Base-by-base conservation (phyloP, 2,888 invertebrate species). In the Metallyticus violacea region DNA sequence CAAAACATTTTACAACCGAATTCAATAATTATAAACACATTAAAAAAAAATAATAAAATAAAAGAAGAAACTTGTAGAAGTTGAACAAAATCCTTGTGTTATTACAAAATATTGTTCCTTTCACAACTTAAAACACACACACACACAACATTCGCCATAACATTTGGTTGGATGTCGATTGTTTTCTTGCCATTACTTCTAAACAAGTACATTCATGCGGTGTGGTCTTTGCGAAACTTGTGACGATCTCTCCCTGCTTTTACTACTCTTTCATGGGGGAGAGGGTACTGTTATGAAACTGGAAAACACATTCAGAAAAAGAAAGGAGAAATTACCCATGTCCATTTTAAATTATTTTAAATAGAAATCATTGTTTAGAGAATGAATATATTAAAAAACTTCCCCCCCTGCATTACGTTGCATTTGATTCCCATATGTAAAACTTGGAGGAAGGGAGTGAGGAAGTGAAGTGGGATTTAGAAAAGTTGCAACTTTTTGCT, bases 41-140 rank as follows among this genome's bases (percentile, higher is more conserved):
- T 86, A 86, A 88, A 85, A 88, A 85, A 82, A 87, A 86, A 85
- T n/a, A 85, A 87, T n/a, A 83, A 84, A 28, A 25, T 28, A 80
- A 76, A 83, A 87, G 40, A n/a, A 80, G 6, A 83, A 77, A 22
- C 77, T 28, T 83, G 26, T 81, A 80, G 79, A 88, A 85, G 78
- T 81, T 81, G 82, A 88, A 88, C 88, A 87, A 85, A 88, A 88
- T 86, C 78, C 84, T 85, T 77, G 81, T 85, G 88, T 87, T 86
- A 87, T 87, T 88, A 88, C 85, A 88, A 88, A 88, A 87, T 87
- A 87, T 81, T 86, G 87, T 86, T 86, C 79, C 87, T 86, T 87
- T 87, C 87, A 87, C 86, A 87, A 88, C 87, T 86, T 85, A 88
- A 87, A 88, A 87, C 84, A n/a, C n/a, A 62, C 40, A 88, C 87